Evolutionary conservation across 2,113 vertebrate species (phyloP), one percentile per base, ranked within the genome.

Genomic region (Vombatus ursinus): DNA sequence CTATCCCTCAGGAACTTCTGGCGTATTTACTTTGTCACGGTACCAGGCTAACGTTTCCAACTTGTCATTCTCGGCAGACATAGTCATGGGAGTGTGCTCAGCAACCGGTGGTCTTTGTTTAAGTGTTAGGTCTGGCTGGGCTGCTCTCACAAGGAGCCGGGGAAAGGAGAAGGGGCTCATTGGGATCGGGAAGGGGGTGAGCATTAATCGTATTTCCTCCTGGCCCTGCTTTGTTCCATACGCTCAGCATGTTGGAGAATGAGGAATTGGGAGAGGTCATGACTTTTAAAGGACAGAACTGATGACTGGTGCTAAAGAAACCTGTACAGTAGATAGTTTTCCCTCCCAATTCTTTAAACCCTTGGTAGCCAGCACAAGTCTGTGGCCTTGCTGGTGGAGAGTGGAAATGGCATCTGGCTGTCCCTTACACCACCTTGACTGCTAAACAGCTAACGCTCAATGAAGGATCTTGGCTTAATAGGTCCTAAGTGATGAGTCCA

Each of bases 221-320:
- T 3, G 9, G 10, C 31, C 31, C 2, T 92, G 19, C 52, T 96
- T 96, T 37, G 37, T 89, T 9, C 23, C 3, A 24, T 91, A 16
- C 57, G 2, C 51, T 94, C 51, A n/a, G 25, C 47, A 49, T 53
- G 26, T 57, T 77, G 7, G 24, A 90, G 52, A 94, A 90, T 68
- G 50, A 90, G 44, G 28, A 28, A 77, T 16, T 96, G 50, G 31
- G 50, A 48, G 28, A 92, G 91, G 24, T 25, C 8, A 26, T 9
- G 53, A 95, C 19, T 44, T 50, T 50, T 50, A 28, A 25, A 49
- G 52, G 95, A 28, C 14, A 52, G 91, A 93, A 91, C n/a, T 52
- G 94, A 94, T 93, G 90, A 89, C 51, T 92, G 37, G 24, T 84
- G 28, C 61, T 22, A 91, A 19, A 94, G 91, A 92, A 95, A 93